Percentiles rank a stretch among this genome's conserved stretches.
Conservation (phyloP, 2,797 vertebrate species). For the Clarias platycephalus region DNA sequence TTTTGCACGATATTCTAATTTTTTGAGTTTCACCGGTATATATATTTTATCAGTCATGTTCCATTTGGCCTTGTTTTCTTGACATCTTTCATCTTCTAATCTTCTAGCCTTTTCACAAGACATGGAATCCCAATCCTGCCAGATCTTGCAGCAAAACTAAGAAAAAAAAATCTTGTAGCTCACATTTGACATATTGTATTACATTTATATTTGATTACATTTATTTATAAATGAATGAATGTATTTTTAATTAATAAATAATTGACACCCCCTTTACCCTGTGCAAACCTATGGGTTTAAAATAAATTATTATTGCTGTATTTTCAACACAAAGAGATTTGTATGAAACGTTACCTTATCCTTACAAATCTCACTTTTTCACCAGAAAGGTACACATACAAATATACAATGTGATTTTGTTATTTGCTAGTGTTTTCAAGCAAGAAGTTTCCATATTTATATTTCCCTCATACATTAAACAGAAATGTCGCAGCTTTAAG, state of each 20-base stretch:
- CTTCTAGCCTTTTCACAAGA: background rate
- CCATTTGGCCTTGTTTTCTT: background rate
- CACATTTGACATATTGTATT: background rate
- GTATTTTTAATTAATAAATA: too few species aligned
- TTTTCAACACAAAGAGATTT: background rate
- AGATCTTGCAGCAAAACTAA: background rate
- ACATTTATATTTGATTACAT: background rate
- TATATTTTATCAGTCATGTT: background rate
- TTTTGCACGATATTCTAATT: too few species aligned
- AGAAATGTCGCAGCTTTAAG: background rate
- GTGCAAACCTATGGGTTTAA: background rate
- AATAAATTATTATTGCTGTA: background rate
- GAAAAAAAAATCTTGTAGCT: background rate
- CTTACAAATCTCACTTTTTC: background rate
- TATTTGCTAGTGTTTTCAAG: background rate
- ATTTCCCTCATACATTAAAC: slow-evolving; percentile 5
- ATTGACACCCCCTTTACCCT: background rate
- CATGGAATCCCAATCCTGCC: background rate
- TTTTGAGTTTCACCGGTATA: too few species aligned
- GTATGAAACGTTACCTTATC: background rate
- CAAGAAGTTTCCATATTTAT: background rate
- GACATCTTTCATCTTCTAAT: background rate
- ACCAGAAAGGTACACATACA: background rate
- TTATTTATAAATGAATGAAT: background rate
- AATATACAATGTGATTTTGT: background rate